Percentiles rank a stretch among this genome's conserved stretches.
phyloP scores from a whole-genome alignment of 2,797 vertebrate species.

The Falco rusticolus region DNA sequence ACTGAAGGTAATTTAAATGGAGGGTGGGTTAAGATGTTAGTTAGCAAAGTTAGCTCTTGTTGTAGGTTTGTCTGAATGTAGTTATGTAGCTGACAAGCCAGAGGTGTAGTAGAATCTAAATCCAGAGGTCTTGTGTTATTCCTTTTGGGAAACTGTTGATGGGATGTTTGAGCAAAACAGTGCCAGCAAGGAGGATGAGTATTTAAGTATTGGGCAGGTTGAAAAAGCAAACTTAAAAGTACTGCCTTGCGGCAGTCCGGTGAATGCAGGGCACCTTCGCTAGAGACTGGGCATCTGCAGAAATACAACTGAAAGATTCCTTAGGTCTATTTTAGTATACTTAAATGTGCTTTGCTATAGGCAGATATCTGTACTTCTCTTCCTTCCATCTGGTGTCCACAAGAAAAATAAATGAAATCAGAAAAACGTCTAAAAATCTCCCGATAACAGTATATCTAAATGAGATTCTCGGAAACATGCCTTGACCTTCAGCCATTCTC shows the following conservation, averaged over 20 bases:
- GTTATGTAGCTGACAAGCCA: not conserved
- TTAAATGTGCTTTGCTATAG: not conserved
- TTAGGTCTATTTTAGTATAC: not conserved
- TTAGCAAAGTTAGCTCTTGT: not conserved
- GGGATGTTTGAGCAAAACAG: not conserved
- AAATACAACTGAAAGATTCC: not conserved
- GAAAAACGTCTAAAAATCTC: constrained; percentile 21
- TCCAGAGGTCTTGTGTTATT: not conserved
- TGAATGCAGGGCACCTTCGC: not conserved
- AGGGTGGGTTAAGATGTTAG: not conserved
- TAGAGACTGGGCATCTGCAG: not conserved
- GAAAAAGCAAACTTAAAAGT: not conserved
- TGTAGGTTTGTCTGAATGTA: not conserved
- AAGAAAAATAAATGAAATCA: constrained; percentile 35
- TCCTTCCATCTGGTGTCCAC: not conserved
- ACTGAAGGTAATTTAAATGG: not conserved
- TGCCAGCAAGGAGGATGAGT: not conserved
- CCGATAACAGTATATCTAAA: not conserved
- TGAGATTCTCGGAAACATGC: not conserved
- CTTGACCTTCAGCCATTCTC: constrained; percentile 33
- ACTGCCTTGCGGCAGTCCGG: not conserved
- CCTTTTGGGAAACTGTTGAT: not conserved
- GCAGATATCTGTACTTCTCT: not conserved
- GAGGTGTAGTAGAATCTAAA: not conserved
- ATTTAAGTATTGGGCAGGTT: not conserved